Conservation (phyloP, 1,140 invertebrate genomes). For the Mizuhopecten yessoensis region DNA sequence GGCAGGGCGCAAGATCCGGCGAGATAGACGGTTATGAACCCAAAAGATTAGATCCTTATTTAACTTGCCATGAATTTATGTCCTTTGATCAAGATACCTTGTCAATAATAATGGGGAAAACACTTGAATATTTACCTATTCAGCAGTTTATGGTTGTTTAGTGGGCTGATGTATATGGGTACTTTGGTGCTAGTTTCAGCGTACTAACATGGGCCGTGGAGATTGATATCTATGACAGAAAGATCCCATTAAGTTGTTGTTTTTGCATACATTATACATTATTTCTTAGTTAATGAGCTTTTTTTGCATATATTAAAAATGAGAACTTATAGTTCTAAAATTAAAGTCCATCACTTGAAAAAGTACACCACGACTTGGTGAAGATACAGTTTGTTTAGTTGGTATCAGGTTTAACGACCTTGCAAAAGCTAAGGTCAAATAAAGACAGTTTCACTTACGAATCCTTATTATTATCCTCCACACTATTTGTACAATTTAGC, state of each 20-base stretch:
- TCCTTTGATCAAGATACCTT: not conserved
- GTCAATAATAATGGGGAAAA: not conserved
- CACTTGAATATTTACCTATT: conserved; percentile 19
- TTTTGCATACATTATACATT: conserved; percentile 12
- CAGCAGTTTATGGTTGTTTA: conserved; percentile 19
- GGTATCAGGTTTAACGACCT: too few relatives aligned
- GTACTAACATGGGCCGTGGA: not conserved
- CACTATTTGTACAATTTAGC: too few relatives aligned
- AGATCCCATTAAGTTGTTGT: not conserved
- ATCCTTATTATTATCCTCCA: too few relatives aligned
- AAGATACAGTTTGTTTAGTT: too few relatives aligned
- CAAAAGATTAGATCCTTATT: not conserved
- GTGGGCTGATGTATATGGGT: not conserved
- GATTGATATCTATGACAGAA: not conserved
- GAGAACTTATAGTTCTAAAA: not conserved
- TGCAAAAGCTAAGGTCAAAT: too few relatives aligned
- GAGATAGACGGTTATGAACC: not conserved
- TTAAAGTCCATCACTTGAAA: not conserved
- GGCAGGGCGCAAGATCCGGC: not conserved
- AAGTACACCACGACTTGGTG: too few relatives aligned
- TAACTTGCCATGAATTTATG: not conserved
- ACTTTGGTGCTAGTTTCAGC: not conserved
- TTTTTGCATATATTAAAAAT: not conserved
- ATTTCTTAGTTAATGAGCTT: not conserved
- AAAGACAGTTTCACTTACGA: too few relatives aligned